These are phyloP conservation scores for Paramuricea clavata DNA, from an alignment of 92 coral and sea anemone species.

Conservation along the genomic window DNA sequence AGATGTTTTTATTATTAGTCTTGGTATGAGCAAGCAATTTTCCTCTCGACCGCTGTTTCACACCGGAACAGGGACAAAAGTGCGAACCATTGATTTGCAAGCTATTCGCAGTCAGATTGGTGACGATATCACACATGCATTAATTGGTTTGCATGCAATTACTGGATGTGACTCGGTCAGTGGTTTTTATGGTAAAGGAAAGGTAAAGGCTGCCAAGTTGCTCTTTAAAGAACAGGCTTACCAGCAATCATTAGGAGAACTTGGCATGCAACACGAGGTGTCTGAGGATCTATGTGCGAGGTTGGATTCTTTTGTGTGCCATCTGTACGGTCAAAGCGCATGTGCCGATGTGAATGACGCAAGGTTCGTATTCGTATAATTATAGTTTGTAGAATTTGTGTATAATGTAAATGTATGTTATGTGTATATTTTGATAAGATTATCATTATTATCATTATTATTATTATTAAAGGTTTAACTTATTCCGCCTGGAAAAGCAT, in stretches of 20 bases:
- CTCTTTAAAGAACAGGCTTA: background rate
- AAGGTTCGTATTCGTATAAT: background rate
- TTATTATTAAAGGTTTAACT: background rate
- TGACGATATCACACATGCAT: constrained; percentile 49
- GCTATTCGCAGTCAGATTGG: constrained; percentile 64
- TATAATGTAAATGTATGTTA: too few species aligned
- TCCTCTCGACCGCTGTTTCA: constrained; percentile 58
- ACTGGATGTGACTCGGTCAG: constrained; percentile 79
- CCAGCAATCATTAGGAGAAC: constrained; percentile 21
- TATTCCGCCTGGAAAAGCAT: constrained; percentile 27
- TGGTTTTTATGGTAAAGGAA: constrained; percentile 61
- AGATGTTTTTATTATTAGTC: constrained; percentile 63
- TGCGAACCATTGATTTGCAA: constrained; percentile 54
- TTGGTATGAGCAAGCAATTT: constrained; percentile 48
- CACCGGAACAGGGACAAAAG: constrained; percentile 68
- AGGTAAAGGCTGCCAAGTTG: constrained; percentile 23
- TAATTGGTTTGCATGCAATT: constrained; percentile 73
- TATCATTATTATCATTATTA: too few species aligned
- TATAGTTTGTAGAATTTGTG: too few species aligned
- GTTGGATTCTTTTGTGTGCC: constrained; percentile 4
- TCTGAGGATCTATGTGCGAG: constrained; percentile 4
- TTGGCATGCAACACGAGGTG: constrained; percentile 17
- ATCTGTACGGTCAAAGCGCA: constrained; percentile 12
- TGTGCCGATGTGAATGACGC: constrained; percentile 23
- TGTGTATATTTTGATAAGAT: too few species aligned